Evolutionary conservation across 1,140 invertebrate species (phyloP).

Genomic region (Zaprionus davidi): DNA sequence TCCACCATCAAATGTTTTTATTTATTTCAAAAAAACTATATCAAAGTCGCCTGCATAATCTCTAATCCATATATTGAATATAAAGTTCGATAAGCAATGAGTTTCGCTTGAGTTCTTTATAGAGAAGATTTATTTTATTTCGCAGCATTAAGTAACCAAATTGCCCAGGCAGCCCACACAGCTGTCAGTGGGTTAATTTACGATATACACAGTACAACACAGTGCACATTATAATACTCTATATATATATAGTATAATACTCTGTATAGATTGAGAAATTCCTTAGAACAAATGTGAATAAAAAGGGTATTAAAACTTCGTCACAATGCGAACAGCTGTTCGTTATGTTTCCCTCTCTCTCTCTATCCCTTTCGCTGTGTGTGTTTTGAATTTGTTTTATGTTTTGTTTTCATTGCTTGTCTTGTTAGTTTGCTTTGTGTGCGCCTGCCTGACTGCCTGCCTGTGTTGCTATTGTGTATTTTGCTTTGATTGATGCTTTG

Average conservation of each 20-base stretch:
- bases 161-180: neutral
- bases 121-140: neutral
- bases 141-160: conserved; percentile 1
- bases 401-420: conserved; percentile 37
- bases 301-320: conserved; percentile 16
- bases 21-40: neutral
- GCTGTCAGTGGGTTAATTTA: conserved; percentile 1
- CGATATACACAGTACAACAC: neutral
- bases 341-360: neutral
- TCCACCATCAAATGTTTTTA: neutral
- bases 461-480: conserved; percentile 42
- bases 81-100: neutral
- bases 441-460: neutral
- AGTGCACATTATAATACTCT: no score
- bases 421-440: conserved; percentile 42
- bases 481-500: conserved; percentile 56
- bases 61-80: neutral
- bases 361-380: neutral
- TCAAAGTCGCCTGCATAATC: neutral
- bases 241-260: neutral
- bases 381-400: conserved; percentile 25
- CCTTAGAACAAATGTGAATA: no score
- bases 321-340: conserved; percentile 1
- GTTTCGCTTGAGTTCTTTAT: neutral
- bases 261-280: neutral